Evolutionary conservation across 2,888 invertebrate genomes (phyloP).

Genomic region (Lasioglossum marginatum): DNA sequence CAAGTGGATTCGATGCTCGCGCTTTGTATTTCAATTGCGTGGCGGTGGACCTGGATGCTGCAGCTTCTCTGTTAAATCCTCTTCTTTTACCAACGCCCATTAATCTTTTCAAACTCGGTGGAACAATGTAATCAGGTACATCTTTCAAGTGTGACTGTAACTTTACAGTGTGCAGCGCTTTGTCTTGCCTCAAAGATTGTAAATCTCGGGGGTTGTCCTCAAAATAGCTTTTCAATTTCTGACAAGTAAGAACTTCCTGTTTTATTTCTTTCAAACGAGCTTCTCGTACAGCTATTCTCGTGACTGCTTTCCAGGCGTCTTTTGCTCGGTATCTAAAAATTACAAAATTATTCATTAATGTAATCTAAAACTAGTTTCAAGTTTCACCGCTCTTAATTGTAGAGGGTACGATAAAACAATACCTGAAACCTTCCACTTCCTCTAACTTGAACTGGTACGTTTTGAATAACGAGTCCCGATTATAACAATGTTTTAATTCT

Average conservation of each 20-base stretch:
- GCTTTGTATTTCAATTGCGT: constrained; percentile 79
- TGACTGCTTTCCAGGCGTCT: constrained; percentile 98
- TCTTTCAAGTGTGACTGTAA: constrained; percentile 94
- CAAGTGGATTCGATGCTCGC: constrained; percentile 79
- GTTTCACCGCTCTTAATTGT: background rate
- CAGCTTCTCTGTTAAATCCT: constrained; percentile 78
- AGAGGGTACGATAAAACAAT: background rate
- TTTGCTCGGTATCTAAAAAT: constrained; percentile 91
- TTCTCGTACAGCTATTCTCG: constrained; percentile 96
- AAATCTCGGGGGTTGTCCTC: constrained; percentile 96
- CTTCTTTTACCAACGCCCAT: constrained; percentile 85
- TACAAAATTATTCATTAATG: background rate
- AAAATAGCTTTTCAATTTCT: constrained; percentile 96
- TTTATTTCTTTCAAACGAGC: constrained; percentile 98
- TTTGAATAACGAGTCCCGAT: constrained; percentile 87
- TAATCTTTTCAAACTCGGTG: constrained; percentile 90
- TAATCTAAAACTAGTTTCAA: background rate
- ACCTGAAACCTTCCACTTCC: constrained; percentile 97
- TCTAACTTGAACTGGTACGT: constrained; percentile 97
- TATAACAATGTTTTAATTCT: constrained; percentile 89
- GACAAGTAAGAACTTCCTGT: constrained; percentile 95
- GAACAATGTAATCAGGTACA: constrained; percentile 97
- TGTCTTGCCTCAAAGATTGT: constrained; percentile 93
- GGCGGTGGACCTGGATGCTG: constrained; percentile 74
- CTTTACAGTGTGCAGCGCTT: constrained; percentile 93